Base-by-base conservation (phyloP, 1,140 invertebrate genomes). In the Psix sp. region DNA sequence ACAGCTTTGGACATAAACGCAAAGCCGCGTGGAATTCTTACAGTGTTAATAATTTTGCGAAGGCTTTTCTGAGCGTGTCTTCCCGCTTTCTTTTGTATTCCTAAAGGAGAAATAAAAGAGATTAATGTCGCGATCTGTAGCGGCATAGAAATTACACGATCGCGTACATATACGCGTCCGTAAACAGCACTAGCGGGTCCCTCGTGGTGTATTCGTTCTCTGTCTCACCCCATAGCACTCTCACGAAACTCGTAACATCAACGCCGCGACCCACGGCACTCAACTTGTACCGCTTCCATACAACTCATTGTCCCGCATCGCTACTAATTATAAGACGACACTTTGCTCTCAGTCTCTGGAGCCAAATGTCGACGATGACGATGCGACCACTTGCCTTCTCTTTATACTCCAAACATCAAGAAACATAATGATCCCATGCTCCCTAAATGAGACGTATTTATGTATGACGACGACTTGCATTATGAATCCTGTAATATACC, bases 241-340 rank as follows among this genome's bases (percentile, higher is more conserved):
- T 31, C 71, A 11, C 33, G 33, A 74, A 65, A 70, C 45, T 83
- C 84, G 84, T 84, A 86, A 85, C 85, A 87, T 87, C 86, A 86
- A 86, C 85, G 86, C 45, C 49, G 26, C 26, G 26, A 29, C 26
- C 26, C 49, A 84, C 81, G 83, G 76, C 81, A 80, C 76, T 59
- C 82, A 63, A 66, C 63, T 59, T 59, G 63, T 59, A 68, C 52
- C 39, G 18, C 17, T 66, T 60, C 54, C 18, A 39, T 52, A 45
- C 74, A 52, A 54, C 68, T 76, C 77, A 76, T 75, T 72, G 77
- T 75, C 49, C 45, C 46, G 67, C 65, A 75, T 77, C 51, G 77
- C 59, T 73, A 70, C 77, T 82, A 82, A 82, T 82, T 78, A 77
- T 70, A 77, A 77, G 76, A 59, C 57, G 73, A 78, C 79, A 72